These are phyloP conservation scores for Montipora efflorescens DNA, from an alignment of 64 coral and sea anemone species.

Conservation along the genomic window DNA sequence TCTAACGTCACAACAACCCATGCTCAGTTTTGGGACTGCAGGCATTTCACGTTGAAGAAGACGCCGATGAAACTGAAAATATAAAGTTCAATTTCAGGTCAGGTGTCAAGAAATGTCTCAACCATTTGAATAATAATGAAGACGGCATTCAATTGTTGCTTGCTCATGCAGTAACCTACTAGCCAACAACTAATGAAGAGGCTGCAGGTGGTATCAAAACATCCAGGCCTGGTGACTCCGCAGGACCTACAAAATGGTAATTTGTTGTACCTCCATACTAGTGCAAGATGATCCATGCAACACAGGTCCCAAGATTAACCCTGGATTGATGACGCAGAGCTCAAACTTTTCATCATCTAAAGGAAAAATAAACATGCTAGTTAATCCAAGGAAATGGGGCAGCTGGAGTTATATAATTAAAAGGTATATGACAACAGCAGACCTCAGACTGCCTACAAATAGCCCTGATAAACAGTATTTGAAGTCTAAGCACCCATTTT, in stretches of 20 bases:
- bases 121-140: too few relatives aligned
- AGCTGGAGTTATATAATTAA: too few relatives aligned
- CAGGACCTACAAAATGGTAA: neutral
- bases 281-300: conserved; percentile 85
- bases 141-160: too few relatives aligned
- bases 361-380: neutral
- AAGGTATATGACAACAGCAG: too few relatives aligned
- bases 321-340: conserved; percentile 86
- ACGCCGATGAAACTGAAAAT: conserved; percentile 73
- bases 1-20: conserved; percentile 79
- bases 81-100: neutral
- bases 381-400: neutral
- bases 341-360: conserved; percentile 88
- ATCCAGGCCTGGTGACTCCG: too few relatives aligned
- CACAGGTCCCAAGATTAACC: conserved; percentile 83
- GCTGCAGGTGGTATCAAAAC: too few relatives aligned
- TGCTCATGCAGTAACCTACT: too few relatives aligned
- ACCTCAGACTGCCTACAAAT: too few relatives aligned
- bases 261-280: conserved; percentile 88
- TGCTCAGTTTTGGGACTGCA: conserved; percentile 69
- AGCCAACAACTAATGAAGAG: too few relatives aligned
- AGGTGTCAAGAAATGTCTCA: too few relatives aligned
- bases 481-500: too few relatives aligned
- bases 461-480: too few relatives aligned
- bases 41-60: conserved; percentile 79